Conservation (phyloP, 2,113 vertebrate species). For the Psammodynastes pulverulentus region DNA sequence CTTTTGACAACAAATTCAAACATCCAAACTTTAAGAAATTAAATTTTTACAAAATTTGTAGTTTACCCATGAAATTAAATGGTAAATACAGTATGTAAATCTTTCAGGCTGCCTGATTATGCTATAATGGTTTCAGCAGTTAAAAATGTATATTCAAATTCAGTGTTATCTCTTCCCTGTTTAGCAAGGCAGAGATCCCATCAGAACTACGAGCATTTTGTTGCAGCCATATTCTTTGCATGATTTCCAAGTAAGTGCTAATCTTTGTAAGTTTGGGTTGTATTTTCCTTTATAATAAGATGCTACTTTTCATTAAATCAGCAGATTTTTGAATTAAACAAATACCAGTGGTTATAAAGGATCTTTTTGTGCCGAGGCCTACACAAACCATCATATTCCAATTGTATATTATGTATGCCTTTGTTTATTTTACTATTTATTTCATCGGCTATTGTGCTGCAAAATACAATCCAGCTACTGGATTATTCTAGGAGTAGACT, state of each 20-base stretch:
- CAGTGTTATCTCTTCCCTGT: background rate
- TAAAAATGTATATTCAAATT: fast-evolving
- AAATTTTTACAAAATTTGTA: background rate
- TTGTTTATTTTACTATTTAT: background rate
- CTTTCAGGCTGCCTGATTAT: background rate
- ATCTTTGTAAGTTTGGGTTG: background rate
- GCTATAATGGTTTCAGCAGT: background rate
- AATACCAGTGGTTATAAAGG: background rate
- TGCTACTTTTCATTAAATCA: background rate
- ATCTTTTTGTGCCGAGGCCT: background rate
- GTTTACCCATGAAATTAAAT: background rate
- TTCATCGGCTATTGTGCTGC: background rate
- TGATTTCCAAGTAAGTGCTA: conserved; percentile 58
- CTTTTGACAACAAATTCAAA: background rate
- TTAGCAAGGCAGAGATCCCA: conserved; percentile 68
- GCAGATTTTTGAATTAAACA: background rate
- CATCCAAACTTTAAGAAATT: background rate
- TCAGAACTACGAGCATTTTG: conserved; percentile 68
- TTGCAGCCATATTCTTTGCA: conserved; percentile 49
- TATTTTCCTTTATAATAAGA: background rate
- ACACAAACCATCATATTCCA: background rate
- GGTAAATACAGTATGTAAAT: background rate
- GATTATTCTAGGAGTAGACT: background rate
- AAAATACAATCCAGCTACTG: background rate
- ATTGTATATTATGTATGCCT: background rate